A percentile compares a stretch with the other conserved stretches of the same genome.
Evolutionary conservation across 2,797 vertebrate species (phyloP).

Genomic region (Toxotes lorentzi): DNA sequence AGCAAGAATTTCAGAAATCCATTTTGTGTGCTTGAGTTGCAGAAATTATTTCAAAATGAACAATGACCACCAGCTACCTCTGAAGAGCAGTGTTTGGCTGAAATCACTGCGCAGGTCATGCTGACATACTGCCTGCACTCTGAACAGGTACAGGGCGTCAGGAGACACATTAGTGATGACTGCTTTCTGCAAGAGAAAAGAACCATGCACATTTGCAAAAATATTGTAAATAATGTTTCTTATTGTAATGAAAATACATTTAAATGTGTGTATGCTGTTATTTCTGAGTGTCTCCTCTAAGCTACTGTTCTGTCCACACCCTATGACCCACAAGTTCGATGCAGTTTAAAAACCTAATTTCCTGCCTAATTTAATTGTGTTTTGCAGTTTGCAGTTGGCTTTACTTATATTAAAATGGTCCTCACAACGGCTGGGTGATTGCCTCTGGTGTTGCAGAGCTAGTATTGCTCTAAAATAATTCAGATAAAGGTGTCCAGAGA

Average conservation of each 20-base stretch:
- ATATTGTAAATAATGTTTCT: neutral
- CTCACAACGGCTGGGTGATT: slow-evolving; percentile 68
- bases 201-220: slow-evolving; percentile 7
- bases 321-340: slow-evolving; percentile 13
- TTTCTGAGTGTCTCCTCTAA: neutral
- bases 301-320: slow-evolving; percentile 25
- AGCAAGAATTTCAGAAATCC: neutral
- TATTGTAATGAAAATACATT: neutral
- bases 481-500: slow-evolving; percentile 90
- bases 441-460: slow-evolving; percentile 85
- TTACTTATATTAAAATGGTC: slow-evolving; percentile 68
- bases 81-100: slow-evolving; percentile 98
- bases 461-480: slow-evolving; percentile 85
- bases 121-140: slow-evolving; percentile 97
- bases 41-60: neutral
- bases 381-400: slow-evolving; percentile 58
- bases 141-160: slow-evolving; percentile 97
- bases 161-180: slow-evolving; percentile 96
- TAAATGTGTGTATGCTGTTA: neutral
- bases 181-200: slow-evolving; percentile 89
- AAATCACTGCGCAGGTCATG: slow-evolving; percentile 98
- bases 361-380: slow-evolving; percentile 77
- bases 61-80: slow-evolving; percentile 83
- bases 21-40: neutral
- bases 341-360: slow-evolving; percentile 51